Evolutionary conservation across 2,113 vertebrate species (phyloP).

Genomic region (Lutjanus erythropterus): DNA sequence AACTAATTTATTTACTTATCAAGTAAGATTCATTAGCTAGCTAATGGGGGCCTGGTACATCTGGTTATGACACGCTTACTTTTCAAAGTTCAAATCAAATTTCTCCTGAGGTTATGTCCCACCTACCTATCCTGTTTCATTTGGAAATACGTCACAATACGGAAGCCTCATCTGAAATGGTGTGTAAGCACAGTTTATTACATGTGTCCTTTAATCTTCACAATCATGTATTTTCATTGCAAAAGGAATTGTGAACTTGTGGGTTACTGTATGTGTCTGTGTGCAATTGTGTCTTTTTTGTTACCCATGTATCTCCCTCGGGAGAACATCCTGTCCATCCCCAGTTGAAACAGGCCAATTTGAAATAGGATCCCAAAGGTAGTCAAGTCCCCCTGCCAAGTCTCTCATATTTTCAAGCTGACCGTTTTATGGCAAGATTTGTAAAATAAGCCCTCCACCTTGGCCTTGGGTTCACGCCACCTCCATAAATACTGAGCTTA

Average conservation of each 20-base stretch:
- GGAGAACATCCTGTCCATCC: slow-evolving; percentile 78
- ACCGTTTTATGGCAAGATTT: slow-evolving; percentile 83
- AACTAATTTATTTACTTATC: no score
- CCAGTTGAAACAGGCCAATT: slow-evolving; percentile 65
- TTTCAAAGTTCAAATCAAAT: no score
- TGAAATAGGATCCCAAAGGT: slow-evolving; percentile 80
- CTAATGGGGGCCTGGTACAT: no score
- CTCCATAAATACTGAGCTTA: slow-evolving; percentile 77
- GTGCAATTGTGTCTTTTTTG: background rate
- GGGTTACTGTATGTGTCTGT: background rate
- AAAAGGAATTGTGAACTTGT: background rate
- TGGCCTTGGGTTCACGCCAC: slow-evolving; percentile 63
- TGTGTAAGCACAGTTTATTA: background rate
- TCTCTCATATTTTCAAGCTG: slow-evolving; percentile 84
- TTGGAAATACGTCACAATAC: no score
- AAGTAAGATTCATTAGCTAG: no score
- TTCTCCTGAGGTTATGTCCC: no score
- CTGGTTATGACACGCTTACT: no score
- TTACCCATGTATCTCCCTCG: slow-evolving; percentile 33
- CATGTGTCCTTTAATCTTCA: background rate
- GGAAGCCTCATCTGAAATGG: background rate
- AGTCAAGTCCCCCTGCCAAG: slow-evolving; percentile 69
- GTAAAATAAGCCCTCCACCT: slow-evolving; percentile 78
- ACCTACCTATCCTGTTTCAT: no score
- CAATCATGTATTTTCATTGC: no score